Evolutionary conservation across 2,888 invertebrate genomes (phyloP).

Genomic region (Noctua pronuba): DNA sequence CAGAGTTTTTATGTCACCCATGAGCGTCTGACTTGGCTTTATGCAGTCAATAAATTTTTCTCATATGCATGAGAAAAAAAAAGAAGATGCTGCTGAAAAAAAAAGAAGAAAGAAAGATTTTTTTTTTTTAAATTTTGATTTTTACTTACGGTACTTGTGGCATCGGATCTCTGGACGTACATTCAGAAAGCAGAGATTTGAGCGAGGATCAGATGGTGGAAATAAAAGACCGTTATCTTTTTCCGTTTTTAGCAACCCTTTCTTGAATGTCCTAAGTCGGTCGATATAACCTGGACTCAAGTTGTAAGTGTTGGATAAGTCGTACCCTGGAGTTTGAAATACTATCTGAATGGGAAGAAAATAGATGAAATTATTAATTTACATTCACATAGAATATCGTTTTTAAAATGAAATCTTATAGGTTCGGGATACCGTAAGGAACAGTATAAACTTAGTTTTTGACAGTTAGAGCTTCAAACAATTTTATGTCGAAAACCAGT

Average conservation of each 20-base stretch:
- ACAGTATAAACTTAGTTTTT: too few relatives aligned
- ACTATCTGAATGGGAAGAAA: conserved; percentile 42
- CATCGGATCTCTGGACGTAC: conserved; percentile 47
- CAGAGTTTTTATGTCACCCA: too few relatives aligned
- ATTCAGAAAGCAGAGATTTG: conserved; percentile 10
- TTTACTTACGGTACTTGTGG: conserved; percentile 33
- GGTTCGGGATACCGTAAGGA: too few relatives aligned
- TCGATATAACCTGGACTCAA: neutral
- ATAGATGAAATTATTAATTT: neutral
- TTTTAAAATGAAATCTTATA: neutral
- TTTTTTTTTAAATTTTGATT: neutral
- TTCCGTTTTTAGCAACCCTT: conserved; percentile 45
- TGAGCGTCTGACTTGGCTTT: too few relatives aligned
- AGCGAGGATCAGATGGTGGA: conserved; percentile 18
- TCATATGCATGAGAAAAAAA: too few relatives aligned
- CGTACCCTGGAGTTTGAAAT: conserved; percentile 41
- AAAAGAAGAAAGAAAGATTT: too few relatives aligned
- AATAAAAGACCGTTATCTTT: conserved; percentile 45
- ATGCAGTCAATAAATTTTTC: too few relatives aligned
- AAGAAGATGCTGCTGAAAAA: too few relatives aligned
- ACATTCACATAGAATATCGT: neutral
- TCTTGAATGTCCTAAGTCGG: conserved; percentile 21
- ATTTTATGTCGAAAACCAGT: too few relatives aligned
- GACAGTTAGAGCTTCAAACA: too few relatives aligned
- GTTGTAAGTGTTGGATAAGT: conserved; percentile 49